Conservation (phyloP, 2,797 vertebrate genomes). For the Pampus argenteus region DNA sequence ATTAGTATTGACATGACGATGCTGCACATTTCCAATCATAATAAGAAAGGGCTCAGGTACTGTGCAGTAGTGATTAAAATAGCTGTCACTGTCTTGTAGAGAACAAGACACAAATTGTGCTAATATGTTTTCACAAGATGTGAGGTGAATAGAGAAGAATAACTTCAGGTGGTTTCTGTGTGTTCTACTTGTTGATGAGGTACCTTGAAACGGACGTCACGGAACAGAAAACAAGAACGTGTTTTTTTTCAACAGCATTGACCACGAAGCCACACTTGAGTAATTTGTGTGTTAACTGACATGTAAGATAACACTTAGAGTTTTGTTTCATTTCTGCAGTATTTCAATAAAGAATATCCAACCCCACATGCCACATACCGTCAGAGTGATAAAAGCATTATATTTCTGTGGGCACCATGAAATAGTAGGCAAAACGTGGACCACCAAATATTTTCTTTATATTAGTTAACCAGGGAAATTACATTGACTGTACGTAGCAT, state of each 20-base stretch:
- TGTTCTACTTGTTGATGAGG: neutral
- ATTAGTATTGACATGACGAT: neutral
- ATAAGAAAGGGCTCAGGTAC: neutral
- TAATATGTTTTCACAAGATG: neutral
- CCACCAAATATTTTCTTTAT: no score
- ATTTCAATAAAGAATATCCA: neutral
- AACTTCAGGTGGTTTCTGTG: conserved; percentile 33
- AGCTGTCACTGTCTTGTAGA: neutral
- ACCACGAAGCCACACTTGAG: conserved; percentile 8
- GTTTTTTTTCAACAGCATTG: neutral
- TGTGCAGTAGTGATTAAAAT: neutral
- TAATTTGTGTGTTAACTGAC: neutral
- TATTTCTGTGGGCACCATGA: no score
- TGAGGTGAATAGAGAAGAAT: conserved; percentile 25
- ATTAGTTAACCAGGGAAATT: neutral
- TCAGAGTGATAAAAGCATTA: neutral
- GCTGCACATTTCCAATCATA: neutral
- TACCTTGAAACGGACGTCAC: neutral
- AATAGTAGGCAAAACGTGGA: no score
- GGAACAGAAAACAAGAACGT: neutral
- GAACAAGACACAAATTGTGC: neutral
- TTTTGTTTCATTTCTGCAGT: neutral
- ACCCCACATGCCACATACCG: neutral
- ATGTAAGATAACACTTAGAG: no score
- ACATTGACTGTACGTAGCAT: neutral